Percentiles rank a stretch among this genome's conserved stretches.
These are phyloP conservation scores for Eidolon helvum DNA, from an alignment of 2,113 vertebrate genomes.

Conservation along the genomic window DNA sequence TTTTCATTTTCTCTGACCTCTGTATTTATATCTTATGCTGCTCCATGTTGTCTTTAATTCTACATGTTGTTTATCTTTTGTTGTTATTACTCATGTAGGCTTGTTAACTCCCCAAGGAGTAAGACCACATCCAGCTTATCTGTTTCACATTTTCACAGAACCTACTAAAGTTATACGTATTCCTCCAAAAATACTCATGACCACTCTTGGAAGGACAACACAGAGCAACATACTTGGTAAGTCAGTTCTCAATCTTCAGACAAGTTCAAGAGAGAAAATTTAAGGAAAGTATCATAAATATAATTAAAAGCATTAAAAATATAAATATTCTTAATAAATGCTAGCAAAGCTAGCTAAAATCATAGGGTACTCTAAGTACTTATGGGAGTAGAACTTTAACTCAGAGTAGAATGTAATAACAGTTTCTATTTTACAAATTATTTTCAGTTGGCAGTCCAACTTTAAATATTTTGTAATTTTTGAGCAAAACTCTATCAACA, in stretches of 20 bases:
- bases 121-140: neutral
- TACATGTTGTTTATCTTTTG: neutral
- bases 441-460: neutral
- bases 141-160: neutral
- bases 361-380: neutral
- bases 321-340: neutral
- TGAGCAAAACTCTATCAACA: neutral
- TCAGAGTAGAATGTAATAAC: neutral
- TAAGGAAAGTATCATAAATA: neutral
- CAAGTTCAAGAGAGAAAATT: neutral
- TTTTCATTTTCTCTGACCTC: neutral
- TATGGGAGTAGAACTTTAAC: neutral
- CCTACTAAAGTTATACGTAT: neutral
- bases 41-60: neutral
- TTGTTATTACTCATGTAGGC: neutral
- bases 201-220: neutral
- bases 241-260: neutral
- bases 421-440: neutral
- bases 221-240: neutral
- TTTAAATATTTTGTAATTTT: constrained; percentile 11
- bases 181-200: neutral
- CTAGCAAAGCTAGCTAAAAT: neutral
- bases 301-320: neutral
- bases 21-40: neutral
- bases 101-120: neutral